Percentiles rank a stretch among this genome's conserved stretches.
phyloP scores from a whole-genome alignment of 2,113 vertebrate species.

The Melanocharis versteri region DNA sequence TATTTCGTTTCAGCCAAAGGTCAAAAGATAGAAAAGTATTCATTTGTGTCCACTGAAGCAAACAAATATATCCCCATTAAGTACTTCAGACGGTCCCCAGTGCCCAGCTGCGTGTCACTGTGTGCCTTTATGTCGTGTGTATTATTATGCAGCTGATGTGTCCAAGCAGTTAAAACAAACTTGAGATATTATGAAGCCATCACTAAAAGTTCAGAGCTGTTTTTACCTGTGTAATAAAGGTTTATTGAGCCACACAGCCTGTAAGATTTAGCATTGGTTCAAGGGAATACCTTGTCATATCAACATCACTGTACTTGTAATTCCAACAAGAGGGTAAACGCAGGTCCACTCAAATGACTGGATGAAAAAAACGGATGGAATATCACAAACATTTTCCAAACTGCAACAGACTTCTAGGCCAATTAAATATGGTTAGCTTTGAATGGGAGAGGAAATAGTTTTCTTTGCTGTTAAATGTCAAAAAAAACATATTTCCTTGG shows the following conservation, averaged over 20 bases:
- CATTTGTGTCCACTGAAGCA: constrained; percentile 42
- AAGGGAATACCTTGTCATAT: constrained; percentile 80
- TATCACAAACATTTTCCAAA: constrained; percentile 83
- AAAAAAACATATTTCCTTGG: constrained; percentile 75
- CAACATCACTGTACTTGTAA: constrained; percentile 76
- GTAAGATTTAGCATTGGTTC: constrained; percentile 67
- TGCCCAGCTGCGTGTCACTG: not conserved
- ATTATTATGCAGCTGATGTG: not conserved
- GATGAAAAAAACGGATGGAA: constrained; percentile 76
- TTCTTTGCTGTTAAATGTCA: constrained; percentile 87
- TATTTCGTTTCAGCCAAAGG: constrained; percentile 52
- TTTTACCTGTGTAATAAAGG: constrained; percentile 75
- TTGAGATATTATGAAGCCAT: constrained; percentile 69
- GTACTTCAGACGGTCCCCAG: constrained; percentile 42
- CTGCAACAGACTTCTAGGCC: constrained; percentile 80
- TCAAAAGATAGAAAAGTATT: constrained; percentile 41
- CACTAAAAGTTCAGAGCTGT: constrained; percentile 70
- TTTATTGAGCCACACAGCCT: constrained; percentile 74
- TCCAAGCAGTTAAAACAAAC: constrained; percentile 64
- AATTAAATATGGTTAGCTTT: constrained; percentile 85
- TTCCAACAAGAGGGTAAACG: constrained; percentile 79
- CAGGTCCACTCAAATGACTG: constrained; percentile 71
- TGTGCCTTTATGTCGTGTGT: not conserved
- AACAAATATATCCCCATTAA: constrained; percentile 47
- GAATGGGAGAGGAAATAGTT: constrained; percentile 86